Evolutionary conservation across 2,888 invertebrate species (phyloP).

Genomic region (Crossocerus cetratus): DNA sequence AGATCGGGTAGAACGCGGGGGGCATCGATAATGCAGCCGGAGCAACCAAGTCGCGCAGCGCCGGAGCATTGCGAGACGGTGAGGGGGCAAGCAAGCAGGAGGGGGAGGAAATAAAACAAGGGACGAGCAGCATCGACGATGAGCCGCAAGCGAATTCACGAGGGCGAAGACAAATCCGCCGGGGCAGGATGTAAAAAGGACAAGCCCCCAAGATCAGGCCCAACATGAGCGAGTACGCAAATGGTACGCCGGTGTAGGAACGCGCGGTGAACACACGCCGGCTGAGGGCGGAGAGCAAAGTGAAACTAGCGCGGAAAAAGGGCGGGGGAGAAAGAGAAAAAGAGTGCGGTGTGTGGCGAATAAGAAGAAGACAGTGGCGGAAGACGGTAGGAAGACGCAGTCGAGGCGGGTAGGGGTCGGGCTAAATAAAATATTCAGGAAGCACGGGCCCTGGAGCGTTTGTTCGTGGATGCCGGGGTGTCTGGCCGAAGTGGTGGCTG

Average conservation of each 20-base stretch:
- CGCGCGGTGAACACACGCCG: background rate
- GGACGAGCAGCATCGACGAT: slow-evolving; percentile 28
- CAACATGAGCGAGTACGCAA: too few species aligned
- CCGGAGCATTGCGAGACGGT: slow-evolving; percentile 5
- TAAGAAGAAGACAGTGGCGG: slow-evolving; percentile 11
- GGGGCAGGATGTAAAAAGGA: background rate
- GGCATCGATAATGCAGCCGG: slow-evolving; percentile 42
- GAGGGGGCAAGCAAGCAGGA: background rate
- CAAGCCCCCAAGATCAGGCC: background rate
- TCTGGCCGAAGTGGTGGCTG: slow-evolving; percentile 51
- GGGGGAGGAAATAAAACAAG: background rate
- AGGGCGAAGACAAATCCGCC: too few species aligned
- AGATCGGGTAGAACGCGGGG: slow-evolving; percentile 4
- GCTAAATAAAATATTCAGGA: slow-evolving; percentile 72
- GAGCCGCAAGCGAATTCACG: slow-evolving; percentile 5
- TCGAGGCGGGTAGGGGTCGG: slow-evolving; percentile 27
- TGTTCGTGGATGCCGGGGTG: slow-evolving; percentile 62
- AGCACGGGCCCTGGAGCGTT: slow-evolving; percentile 63
- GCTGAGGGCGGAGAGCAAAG: background rate
- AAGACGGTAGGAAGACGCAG: slow-evolving; percentile 1
- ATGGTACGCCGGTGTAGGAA: background rate
- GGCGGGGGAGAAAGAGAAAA: background rate
- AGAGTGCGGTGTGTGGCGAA: background rate
- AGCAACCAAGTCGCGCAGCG: slow-evolving; percentile 34
- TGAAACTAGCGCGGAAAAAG: background rate